Base-by-base conservation (phyloP, 2,797 vertebrate species). In the Pyrrhura leucotis region DNA sequence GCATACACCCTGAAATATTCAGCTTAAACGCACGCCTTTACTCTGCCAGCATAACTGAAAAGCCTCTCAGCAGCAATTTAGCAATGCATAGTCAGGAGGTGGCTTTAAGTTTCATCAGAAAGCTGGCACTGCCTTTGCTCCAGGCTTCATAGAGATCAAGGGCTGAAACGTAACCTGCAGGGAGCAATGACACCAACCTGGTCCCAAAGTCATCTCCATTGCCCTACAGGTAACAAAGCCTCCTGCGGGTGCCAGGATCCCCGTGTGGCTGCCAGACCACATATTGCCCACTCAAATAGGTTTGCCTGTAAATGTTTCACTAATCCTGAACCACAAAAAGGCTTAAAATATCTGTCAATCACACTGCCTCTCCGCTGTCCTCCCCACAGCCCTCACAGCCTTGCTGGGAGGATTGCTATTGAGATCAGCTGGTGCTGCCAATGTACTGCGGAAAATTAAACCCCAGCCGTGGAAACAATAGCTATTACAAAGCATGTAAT, bases 331-430 rank as follows among this genome's bases (percentile, higher is more conserved):
- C 26, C 67, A 93, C 82, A 93, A 59, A 93, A 93, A 66, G 40
- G 26, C 35, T 96, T 76, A 80, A 75, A 85, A 67, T 77, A 71
- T 23, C 69, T 81, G 92, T 88, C 97, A 96, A 18, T 94, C 92
- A 93, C 3, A 10, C 62, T 19, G 63, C 67, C 84, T 66, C 80
- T 63, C 74, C 1, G 4, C 88, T 29, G 59, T 8, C 63, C 86
- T 83, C 77, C 67, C 71, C 3, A 2, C 82, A 88, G 93, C 59
- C 51, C 80, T 19, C 9, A 1, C 87, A 73, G 20, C 84, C 93
- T 71, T 29, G 48, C 80, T 71, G 73, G 86, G 54, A 93, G 78
- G 44, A 79, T 35, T 33, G 80, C 35, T 59, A 88, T 2, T 33
- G 80, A 87, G 51, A 71, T 42, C 21, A 5, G 56, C 16, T 25